phyloP scores from a whole-genome alignment of 2,888 invertebrate genomes.

The Smittia sp. region DNA sequence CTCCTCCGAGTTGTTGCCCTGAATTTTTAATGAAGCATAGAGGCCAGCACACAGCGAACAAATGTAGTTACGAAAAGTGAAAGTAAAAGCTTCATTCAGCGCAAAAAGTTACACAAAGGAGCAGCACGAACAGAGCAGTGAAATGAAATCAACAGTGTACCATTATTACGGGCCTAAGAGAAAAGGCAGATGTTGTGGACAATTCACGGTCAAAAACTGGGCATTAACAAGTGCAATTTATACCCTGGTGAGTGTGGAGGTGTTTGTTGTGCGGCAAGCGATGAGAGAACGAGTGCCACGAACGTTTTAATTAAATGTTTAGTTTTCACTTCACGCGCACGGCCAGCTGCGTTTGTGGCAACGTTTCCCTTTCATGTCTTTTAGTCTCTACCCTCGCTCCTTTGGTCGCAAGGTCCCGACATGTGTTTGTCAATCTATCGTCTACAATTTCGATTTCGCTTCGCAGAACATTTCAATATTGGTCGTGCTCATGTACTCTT shows the following conservation, averaged over 20 bases:
- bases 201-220: constrained; percentile 68
- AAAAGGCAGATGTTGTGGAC: constrained; percentile 60
- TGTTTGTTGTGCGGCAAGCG: neutral
- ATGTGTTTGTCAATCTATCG: no score
- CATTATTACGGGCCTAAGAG: constrained; percentile 56
- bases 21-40: neutral
- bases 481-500: constrained; percentile 71
- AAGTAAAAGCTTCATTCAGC: no score
- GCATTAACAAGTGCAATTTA: constrained; percentile 71
- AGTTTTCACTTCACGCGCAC: no score
- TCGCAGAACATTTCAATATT: constrained; percentile 69
- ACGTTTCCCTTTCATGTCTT: no score
- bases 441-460: no score
- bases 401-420: no score
- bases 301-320: constrained; percentile 22
- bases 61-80: no score
- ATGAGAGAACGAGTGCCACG: neutral
- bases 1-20: neutral
- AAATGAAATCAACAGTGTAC: constrained; percentile 57
- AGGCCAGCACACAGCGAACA: no score
- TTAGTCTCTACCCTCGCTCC: no score
- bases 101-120: neutral
- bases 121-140: constrained; percentile 1
- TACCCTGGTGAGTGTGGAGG: constrained; percentile 63
- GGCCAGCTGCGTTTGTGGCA: no score